Evolutionary conservation across 2,113 vertebrate genomes (phyloP), one percentile per base, ranked within the genome.

Genomic region (Clarias batrachus): DNA sequence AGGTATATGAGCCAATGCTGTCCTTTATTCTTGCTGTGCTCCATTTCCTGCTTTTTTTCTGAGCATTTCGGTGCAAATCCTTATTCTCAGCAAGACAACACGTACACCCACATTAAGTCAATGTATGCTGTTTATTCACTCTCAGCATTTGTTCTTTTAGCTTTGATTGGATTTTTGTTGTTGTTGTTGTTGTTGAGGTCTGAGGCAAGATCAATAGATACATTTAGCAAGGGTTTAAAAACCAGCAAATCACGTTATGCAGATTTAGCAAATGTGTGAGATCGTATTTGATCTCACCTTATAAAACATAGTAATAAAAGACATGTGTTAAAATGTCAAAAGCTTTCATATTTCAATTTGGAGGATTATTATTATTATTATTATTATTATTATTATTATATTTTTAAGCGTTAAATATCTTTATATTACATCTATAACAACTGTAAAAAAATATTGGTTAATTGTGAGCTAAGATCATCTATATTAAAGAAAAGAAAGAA

Each of bases 41-140:
- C 25, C 63, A 73, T 62, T 74, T 86, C 56, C 73, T 81, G 70
- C 79, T 54, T 79, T 82, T 81, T 27, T 17, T 37, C 48, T 10
- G 74, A 27, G 8, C 76, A 30, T 65, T 59, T 52, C 21, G 41
- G 30, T 21, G 57, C 78, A 62, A 62, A 80, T 80, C 3, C 3
- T 11, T 59, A 27, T n/a, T 14, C 23, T 52, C 41, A n/a, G 41
- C 73, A 54, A 76, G 6, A 57, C 25, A 79, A 57, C 54, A 59
- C 17, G 30, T 30, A 57, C n/a, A 11, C 37, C 4, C 74, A 78
- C n/a, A 17, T 79, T 79, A 37, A 60, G 33, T 37, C 2, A 1
- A 77, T 23, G 59, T 59, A 59, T 79, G 14, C 9, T 59, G 16
- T 56, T 79, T 59, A 79, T 17, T 17, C 54, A 27, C 52, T 27